Conservation (phyloP, 2,888 invertebrate species). For the Sipha maydis region DNA sequence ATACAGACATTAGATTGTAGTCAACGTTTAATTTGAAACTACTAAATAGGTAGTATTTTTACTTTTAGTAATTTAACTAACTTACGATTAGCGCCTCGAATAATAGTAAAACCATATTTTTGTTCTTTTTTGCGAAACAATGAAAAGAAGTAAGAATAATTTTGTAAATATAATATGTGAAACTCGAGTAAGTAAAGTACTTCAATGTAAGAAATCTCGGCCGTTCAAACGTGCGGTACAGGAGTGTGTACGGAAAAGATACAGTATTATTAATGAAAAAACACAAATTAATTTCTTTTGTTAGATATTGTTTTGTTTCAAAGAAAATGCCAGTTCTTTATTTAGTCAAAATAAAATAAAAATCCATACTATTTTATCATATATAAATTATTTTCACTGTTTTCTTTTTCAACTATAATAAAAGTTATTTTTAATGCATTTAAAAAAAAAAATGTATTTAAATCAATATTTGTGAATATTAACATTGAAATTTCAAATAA, state of each 20-base stretch:
- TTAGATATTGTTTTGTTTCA: slow-evolving; percentile 8
- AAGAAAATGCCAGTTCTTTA: not conserved
- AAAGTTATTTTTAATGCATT: not conserved
- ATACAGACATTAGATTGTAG: too few species aligned
- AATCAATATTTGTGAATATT: slow-evolving; percentile 9
- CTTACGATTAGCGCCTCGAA: too few species aligned
- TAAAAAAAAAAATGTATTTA: not conserved
- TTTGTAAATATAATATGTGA: not conserved
- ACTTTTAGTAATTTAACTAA: too few species aligned
- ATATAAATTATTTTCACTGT: slow-evolving; percentile 7
- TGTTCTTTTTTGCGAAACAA: not conserved
- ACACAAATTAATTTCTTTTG: slow-evolving; percentile 8
- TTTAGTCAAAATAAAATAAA: slow-evolving; percentile 7
- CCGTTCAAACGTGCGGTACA: not conserved
- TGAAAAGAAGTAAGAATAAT: not conserved
- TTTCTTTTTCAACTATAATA: not conserved
- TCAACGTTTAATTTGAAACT: too few species aligned
- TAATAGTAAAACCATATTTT: not conserved
- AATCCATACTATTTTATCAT: not conserved
- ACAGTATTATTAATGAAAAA: slow-evolving; percentile 17
- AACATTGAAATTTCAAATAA: too few species aligned
- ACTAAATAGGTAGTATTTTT: too few species aligned
- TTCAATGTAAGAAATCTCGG: not conserved
- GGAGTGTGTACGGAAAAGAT: not conserved
- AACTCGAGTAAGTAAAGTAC: not conserved